Percentiles rank a stretch among this genome's conserved stretches.
Evolutionary conservation across 2,888 invertebrate genomes (phyloP).

Genomic region (Caenorhabditis afra): DNA sequence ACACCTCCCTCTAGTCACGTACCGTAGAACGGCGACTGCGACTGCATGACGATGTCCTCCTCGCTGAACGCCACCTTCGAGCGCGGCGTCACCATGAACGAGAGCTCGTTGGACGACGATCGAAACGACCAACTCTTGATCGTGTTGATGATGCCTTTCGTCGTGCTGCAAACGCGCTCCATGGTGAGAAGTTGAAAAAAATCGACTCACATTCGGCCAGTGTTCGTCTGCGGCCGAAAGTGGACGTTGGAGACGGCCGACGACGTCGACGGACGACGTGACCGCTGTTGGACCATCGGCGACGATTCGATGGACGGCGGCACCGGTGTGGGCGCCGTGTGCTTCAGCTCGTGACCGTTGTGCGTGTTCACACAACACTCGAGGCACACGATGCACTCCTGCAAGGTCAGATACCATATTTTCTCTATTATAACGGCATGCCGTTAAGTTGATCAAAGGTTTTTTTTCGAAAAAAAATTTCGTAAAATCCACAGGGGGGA

Average conservation of each 20-base stretch:
- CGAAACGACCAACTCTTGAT: slow-evolving; percentile 53
- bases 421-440: too few relatives aligned
- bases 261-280: slow-evolving; percentile 42
- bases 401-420: too few relatives aligned
- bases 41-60: slow-evolving; percentile 55
- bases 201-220: slow-evolving; percentile 30
- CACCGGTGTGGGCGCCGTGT: neutral
- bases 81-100: slow-evolving; percentile 29
- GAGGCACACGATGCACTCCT: slow-evolving; percentile 66
- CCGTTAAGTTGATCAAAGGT: too few relatives aligned
- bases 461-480: too few relatives aligned
- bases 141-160: slow-evolving; percentile 42
- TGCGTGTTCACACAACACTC: slow-evolving; percentile 78
- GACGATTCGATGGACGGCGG: slow-evolving; percentile 29
- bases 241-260: slow-evolving; percentile 49
- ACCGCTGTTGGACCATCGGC: slow-evolving; percentile 28
- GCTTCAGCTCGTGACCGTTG: slow-evolving; percentile 71
- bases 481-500: too few relatives aligned
- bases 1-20: too few relatives aligned
- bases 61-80: slow-evolving; percentile 50
- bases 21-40: slow-evolving; percentile 49
- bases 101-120: slow-evolving; percentile 36
- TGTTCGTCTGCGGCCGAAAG: slow-evolving; percentile 26
- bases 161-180: slow-evolving; percentile 9
- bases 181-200: neutral